A percentile compares a stretch with the other conserved stretches of the same genome.
These are phyloP conservation scores for Reinhardtius hippoglossoides DNA, from an alignment of 2,113 vertebrate species.

Conservation along the genomic window DNA sequence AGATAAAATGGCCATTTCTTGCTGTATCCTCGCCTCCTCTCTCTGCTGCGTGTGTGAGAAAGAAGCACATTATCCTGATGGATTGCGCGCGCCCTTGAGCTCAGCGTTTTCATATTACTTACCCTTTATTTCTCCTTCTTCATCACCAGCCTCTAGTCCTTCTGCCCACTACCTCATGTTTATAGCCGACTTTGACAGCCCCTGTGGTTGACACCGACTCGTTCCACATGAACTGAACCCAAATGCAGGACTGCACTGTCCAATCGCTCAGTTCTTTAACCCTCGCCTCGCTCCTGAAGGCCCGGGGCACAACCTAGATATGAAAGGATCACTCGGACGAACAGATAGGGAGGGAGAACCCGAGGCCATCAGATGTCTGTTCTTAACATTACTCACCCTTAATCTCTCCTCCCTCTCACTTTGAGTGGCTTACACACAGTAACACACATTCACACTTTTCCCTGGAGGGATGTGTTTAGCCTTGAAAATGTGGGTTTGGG, in stretches of 20 bases:
- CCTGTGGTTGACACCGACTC: slow-evolving; percentile 27
- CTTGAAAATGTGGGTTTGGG: slow-evolving; percentile 52
- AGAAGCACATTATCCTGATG: slow-evolving; percentile 54
- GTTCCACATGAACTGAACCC: slow-evolving; percentile 27
- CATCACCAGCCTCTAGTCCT: slow-evolving; percentile 6
- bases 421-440: slow-evolving; percentile 18
- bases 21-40: slow-evolving; percentile 5
- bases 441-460: slow-evolving; percentile 12
- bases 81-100: slow-evolving; percentile 36
- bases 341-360: slow-evolving; percentile 43
- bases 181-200: slow-evolving; percentile 39
- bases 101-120: slow-evolving; percentile 51
- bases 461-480: slow-evolving; percentile 11
- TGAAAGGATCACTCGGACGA: slow-evolving; percentile 22
- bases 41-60: slow-evolving; percentile 17
- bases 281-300: slow-evolving; percentile 12
- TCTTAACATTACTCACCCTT: slow-evolving; percentile 47
- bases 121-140: slow-evolving; percentile 45
- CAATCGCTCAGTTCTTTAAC: slow-evolving; percentile 43
- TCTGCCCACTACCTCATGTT: slow-evolving; percentile 31
- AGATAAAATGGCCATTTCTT: slow-evolving; percentile 42
- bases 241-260: slow-evolving; percentile 13
- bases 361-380: slow-evolving; percentile 48
- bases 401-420: slow-evolving; percentile 49
- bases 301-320: slow-evolving; percentile 52